Percentiles rank a stretch among this genome's conserved stretches.
These are phyloP conservation scores for Erinaceus europaeus DNA, from an alignment of 2,113 vertebrate genomes.

Conservation along the genomic window DNA sequence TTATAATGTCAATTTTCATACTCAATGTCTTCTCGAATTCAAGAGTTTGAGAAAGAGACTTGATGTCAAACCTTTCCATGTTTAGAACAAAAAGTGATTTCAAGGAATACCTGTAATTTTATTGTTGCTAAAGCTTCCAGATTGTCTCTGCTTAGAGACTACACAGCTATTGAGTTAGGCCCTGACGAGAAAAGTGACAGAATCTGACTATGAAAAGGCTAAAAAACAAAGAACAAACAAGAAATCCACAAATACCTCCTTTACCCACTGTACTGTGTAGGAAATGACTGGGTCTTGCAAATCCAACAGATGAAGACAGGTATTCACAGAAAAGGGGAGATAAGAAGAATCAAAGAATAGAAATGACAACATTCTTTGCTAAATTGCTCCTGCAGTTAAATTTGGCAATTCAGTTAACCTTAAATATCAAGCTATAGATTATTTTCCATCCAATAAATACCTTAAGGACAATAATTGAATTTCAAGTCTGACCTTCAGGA, in stretches of 20 bases:
- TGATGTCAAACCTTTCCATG: neutral
- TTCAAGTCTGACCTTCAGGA: constrained; percentile 55
- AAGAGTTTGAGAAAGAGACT: neutral
- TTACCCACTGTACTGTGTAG: neutral
- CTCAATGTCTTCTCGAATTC: neutral
- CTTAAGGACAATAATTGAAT: constrained; percentile 17
- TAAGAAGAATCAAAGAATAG: neutral
- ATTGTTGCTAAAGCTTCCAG: neutral
- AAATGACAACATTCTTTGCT: neutral
- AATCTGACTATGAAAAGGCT: neutral
- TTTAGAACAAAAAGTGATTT: constrained; percentile 37
- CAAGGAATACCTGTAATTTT: constrained; percentile 7
- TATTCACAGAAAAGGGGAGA: neutral
- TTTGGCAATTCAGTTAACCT: constrained; percentile 30
- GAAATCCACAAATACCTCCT: neutral
- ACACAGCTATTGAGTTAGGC: neutral
- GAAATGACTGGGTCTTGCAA: neutral
- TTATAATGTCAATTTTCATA: neutral
- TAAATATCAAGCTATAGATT: constrained; percentile 40
- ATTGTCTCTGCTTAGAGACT: neutral
- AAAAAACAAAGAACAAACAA: neutral
- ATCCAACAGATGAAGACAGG: neutral
- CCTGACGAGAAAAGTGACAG: neutral
- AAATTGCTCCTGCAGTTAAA: neutral
- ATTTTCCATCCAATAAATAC: constrained; percentile 42